Conservation (phyloP, 2,888 invertebrate species). For the Meteorus cinctellus region DNA sequence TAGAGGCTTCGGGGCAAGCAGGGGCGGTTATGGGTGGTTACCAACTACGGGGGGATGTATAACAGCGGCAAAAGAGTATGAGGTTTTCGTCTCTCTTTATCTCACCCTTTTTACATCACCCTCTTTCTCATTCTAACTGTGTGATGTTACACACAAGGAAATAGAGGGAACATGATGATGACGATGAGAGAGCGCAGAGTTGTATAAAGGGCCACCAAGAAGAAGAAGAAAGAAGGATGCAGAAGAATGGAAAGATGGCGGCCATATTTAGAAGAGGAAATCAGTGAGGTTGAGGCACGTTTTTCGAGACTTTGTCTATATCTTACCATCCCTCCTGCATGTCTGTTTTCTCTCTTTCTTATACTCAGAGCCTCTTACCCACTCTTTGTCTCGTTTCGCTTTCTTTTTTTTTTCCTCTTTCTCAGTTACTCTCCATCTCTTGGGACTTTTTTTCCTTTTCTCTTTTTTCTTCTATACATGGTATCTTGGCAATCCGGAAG, state of each 20-base stretch:
- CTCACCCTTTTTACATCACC: neutral
- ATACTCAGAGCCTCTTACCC: slow-evolving; percentile 41
- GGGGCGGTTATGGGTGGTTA: slow-evolving; percentile 72
- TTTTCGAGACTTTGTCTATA: slow-evolving; percentile 58
- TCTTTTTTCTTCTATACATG: neutral
- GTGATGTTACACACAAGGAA: slow-evolving; percentile 13
- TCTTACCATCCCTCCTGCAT: slow-evolving; percentile 49
- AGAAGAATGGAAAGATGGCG: slow-evolving; percentile 61
- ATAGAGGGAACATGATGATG: slow-evolving; percentile 23
- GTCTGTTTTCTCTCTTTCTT: slow-evolving; percentile 48
- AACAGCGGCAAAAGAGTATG: slow-evolving; percentile 30
- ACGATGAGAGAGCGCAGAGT: slow-evolving; percentile 42
- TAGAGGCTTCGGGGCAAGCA: slow-evolving; percentile 72
- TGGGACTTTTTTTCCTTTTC: slow-evolving; percentile 37
- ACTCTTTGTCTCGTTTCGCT: slow-evolving; percentile 45
- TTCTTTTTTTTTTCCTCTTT: slow-evolving; percentile 29
- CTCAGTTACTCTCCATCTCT: neutral
- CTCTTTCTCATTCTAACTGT: neutral
- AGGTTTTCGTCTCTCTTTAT: neutral
- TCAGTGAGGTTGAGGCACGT: slow-evolving; percentile 69
- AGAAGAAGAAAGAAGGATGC: slow-evolving; percentile 48
- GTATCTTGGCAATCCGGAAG: slow-evolving; percentile 24
- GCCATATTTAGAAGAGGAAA: slow-evolving; percentile 73
- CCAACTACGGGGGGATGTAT: slow-evolving; percentile 46
- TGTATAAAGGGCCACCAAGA: slow-evolving; percentile 34